Base-by-base conservation (phyloP, 2,888 invertebrate species). In the Neria commutata region DNA sequence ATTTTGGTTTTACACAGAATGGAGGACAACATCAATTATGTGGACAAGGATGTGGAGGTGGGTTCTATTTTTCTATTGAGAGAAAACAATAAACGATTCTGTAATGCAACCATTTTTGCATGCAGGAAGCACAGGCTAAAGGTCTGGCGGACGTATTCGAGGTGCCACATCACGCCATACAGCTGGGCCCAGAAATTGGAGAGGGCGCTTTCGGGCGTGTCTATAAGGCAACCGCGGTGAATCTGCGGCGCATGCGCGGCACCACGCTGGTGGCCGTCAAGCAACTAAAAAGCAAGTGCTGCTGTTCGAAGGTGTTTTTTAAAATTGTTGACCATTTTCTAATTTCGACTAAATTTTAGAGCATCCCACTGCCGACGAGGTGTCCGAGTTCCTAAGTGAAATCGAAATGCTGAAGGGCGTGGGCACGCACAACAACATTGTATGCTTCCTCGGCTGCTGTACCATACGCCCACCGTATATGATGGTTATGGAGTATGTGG, bases 141-240 rank as follows among this genome's bases (percentile, higher is more conserved):
- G 77, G 78, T 0, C 62, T 77, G 45, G 75, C 75, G 0, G 81
- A 81, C 37, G 68, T 71, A 14, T 79, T 76, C 24, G 81, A 81
- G 67, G 68, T 81, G 14, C 73, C 80, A 0, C 77, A 76, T 29
- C 67, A 67, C n/a, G 72, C 75, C 6, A 62, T 81, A 5, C 69
- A 63, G 5, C 70, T 81, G 47, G 86, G 69, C 62, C 81, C 21
- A 69, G 85, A 66, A 71, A 86, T 91, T 66, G 92, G 91, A 1
- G 87, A 87, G 66, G 92, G 92, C 0, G 90, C 91, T 6, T 92
- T 92, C 75, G 92, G 92, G 0, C 83, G 85, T 46, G 92, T 92
- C 0, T 89, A 87, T 72, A 84, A 86, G 19, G 91, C 90, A 0
- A 84, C 84, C 1, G 84, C 89, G 4, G 84, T 86, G 56, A 83